phyloP scores from a whole-genome alignment of 2,888 invertebrate genomes.

The Eupithecia exiguata region DNA sequence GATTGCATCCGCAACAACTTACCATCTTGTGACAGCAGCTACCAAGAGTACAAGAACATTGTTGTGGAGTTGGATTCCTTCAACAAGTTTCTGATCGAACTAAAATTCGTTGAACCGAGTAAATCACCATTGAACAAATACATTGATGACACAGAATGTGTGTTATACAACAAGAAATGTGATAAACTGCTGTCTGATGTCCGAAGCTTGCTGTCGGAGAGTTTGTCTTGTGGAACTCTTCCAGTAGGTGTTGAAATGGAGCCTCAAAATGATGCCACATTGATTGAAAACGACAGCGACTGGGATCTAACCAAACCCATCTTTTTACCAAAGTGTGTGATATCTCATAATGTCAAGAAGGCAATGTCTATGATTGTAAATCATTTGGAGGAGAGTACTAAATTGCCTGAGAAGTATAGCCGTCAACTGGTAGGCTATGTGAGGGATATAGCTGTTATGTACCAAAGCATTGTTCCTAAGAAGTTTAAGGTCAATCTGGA shows the following conservation, averaged over 20 bases:
- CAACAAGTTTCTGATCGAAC: slow-evolving; percentile 75
- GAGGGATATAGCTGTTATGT: slow-evolving; percentile 76
- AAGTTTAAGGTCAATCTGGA: slow-evolving; percentile 74
- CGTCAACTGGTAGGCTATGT: slow-evolving; percentile 68
- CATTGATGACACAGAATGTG: slow-evolving; percentile 73
- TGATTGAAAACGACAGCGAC: slow-evolving; percentile 58
- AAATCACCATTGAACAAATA: slow-evolving; percentile 75
- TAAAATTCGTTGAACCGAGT: slow-evolving; percentile 71
- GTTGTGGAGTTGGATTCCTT: slow-evolving; percentile 74
- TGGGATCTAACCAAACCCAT: slow-evolving; percentile 71
- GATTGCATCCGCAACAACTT: slow-evolving; percentile 74
- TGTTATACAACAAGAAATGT: slow-evolving; percentile 78
- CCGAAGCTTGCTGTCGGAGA: slow-evolving; percentile 65
- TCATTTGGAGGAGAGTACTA: slow-evolving; percentile 72
- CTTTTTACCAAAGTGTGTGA: slow-evolving; percentile 73
- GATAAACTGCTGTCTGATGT: slow-evolving; percentile 72
- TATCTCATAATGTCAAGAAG: slow-evolving; percentile 72
- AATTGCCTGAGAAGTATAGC: slow-evolving; percentile 69
- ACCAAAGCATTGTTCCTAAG: slow-evolving; percentile 73
- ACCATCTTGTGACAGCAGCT: slow-evolving; percentile 73
- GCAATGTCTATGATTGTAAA: slow-evolving; percentile 70
- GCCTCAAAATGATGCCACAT: slow-evolving; percentile 57
- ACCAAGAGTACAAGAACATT: slow-evolving; percentile 71
- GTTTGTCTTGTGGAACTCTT: slow-evolving; percentile 67
- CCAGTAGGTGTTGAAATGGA: slow-evolving; percentile 58